phyloP scores from a whole-genome alignment of 30 jellyfish, hydroid and myxozoan genomes.

The Turritopsis rubra region DNA sequence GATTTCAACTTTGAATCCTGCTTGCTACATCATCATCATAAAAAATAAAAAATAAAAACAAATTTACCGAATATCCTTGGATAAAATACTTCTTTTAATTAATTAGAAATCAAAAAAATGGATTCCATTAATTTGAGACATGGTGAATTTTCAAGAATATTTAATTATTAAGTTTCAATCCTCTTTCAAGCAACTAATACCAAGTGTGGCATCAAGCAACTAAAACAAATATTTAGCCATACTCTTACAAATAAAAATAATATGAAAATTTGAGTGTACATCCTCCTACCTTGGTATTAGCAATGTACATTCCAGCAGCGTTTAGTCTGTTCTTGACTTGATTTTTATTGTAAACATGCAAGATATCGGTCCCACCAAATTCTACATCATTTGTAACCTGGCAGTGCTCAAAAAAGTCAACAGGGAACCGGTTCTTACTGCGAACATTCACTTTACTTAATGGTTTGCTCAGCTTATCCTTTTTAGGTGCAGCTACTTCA shows the following conservation, averaged over 20 bases:
- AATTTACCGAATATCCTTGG: neutral
- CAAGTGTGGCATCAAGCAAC: too few relatives aligned
- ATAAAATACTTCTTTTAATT: neutral
- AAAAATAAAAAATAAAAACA: neutral
- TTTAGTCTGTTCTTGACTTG: slow-evolving; percentile 83
- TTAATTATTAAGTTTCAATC: too few relatives aligned
- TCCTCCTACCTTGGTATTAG: slow-evolving; percentile 75
- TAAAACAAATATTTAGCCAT: too few relatives aligned
- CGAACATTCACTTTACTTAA: neutral
- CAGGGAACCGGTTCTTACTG: slow-evolving; percentile 51
- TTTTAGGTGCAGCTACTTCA: neutral
- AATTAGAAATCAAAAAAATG: neutral
- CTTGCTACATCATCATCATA: too few relatives aligned
- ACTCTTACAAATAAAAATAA: neutral
- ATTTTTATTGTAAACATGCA: slow-evolving; percentile 74
- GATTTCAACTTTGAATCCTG: slow-evolving; percentile 69
- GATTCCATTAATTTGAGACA: neutral
- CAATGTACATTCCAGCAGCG: slow-evolving; percentile 91
- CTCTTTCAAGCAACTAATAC: too few relatives aligned
- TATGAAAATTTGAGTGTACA: neutral
- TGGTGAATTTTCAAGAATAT: neutral
- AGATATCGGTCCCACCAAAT: slow-evolving; percentile 78
- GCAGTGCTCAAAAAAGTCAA: slow-evolving; percentile 89
- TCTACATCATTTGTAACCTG: slow-evolving; percentile 70
- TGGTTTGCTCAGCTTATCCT: neutral